Conservation (phyloP, 1,140 invertebrate species). For the Heterodera carotae region DNA sequence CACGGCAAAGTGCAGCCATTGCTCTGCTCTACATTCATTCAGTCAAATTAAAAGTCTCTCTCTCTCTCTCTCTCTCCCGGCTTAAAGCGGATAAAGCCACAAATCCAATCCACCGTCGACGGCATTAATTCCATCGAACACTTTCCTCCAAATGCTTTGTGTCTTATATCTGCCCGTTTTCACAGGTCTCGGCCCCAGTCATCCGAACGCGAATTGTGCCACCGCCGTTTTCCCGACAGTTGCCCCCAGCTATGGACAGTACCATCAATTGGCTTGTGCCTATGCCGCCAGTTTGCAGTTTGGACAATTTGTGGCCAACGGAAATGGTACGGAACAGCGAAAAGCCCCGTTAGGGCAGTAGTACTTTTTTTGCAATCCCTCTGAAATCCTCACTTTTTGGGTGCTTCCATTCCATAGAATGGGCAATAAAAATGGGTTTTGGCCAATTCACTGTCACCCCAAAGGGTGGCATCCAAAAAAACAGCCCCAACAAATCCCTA, state of each 20-base stretch:
- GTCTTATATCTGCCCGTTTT: no score
- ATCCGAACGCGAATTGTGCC: background rate
- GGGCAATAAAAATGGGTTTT: background rate
- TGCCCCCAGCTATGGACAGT: background rate
- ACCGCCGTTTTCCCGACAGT: background rate
- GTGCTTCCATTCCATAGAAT: background rate
- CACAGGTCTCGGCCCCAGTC: background rate
- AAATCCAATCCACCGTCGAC: background rate
- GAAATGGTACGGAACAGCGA: background rate
- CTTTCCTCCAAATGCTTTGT: background rate
- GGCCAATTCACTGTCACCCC: background rate
- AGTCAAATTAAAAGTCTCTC: background rate
- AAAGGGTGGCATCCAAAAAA: background rate
- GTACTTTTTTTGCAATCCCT: no score
- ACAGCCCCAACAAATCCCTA: no score
- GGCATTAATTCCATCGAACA: background rate
- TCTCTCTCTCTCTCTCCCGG: background rate
- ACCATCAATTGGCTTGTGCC: background rate
- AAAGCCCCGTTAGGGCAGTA: background rate
- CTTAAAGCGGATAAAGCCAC: no score
- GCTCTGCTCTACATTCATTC: background rate
- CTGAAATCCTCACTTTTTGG: background rate
- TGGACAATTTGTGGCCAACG: background rate
- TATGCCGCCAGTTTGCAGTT: background rate
- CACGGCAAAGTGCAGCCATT: background rate